Evolutionary conservation across 2,797 vertebrate species (phyloP), one percentile per base, ranked within the genome.

Genomic region (Cottoperca gobio): DNA sequence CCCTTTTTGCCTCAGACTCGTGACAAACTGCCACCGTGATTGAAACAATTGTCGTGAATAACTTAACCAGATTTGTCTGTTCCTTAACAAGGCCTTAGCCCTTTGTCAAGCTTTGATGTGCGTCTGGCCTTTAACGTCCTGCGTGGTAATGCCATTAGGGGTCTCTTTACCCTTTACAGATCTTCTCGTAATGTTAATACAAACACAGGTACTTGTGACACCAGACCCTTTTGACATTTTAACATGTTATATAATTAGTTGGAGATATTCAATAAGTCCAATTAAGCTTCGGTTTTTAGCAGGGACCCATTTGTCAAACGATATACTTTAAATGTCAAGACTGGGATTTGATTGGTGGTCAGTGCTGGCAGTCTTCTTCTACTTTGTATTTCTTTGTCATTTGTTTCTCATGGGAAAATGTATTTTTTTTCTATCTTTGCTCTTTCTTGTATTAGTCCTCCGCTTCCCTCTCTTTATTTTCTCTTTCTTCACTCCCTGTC

Each of bases 241-340:
- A 85, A 80, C 82, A 90, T 91, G 80, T 81, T 79, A 43, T 71
- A 75, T 78, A 88, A 90, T 89, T 76, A 81, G 63, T 70, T 70
- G 14, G 54, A 80, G 64, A 79, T 80, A 83, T 86, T 85, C 79
- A 74, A 69, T 79, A 70, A 83, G 68, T 87, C 85, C 87, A 90
- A 91, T 93, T 86, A 92, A n/a, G 66, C 79, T 60, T 62, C 1
- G 24, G 42, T 39, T 63, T 70, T 62, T 46, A 61, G 81, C 71
- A 40, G 62, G 31, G 35, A 71, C 46, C 80, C 81, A 86, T 93
- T 91, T 88, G 78, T 91, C 89, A 88, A 88, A 76, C 23, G 59
- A 71, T 78, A 50, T 82, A 35, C 65, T 91, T 88, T 81, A 87
- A 92, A 92, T 92, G 90, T 89, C 91, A 91, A 0, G 78, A 60